A percentile compares a stretch with the other conserved stretches of the same genome.
phyloP scores from a whole-genome alignment of 2,797 vertebrate genomes.

The Liasis olivaceus region DNA sequence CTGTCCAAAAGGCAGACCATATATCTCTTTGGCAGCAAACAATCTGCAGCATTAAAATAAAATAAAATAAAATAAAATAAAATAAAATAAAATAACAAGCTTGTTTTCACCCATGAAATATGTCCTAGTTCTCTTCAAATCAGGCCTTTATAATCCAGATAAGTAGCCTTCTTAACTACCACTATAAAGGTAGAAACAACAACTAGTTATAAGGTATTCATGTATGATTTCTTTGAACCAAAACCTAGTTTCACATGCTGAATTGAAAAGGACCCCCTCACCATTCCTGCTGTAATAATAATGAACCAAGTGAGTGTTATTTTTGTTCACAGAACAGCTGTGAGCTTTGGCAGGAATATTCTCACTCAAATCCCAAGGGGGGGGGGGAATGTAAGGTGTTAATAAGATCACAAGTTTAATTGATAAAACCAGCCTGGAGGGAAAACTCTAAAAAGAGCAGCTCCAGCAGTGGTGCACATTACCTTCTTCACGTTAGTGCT shows the following conservation, averaged over 20 bases:
- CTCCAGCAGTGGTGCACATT: conserved; percentile 9
- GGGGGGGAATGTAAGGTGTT: conserved; percentile 54
- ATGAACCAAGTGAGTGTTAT: conserved; percentile 3
- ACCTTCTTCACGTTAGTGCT: conserved; percentile 34
- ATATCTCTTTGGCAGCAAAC: background rate
- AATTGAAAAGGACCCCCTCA: background rate
- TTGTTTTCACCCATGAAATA: background rate
- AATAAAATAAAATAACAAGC: background rate
- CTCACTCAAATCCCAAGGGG: conserved; percentile 44
- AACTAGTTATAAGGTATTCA: background rate
- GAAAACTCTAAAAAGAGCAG: conserved; percentile 3
- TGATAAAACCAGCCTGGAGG: conserved; percentile 63
- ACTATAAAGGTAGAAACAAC: background rate
- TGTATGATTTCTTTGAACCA: conserved; percentile 37
- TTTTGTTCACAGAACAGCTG: conserved; percentile 58
- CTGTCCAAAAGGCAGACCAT: background rate
- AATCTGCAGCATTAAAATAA: background rate
- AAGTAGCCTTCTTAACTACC: background rate
- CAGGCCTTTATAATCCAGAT: background rate
- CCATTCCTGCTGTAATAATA: conserved; percentile 31
- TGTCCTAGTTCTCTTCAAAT: background rate
- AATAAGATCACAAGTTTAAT: conserved; percentile 71
- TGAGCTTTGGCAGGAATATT: conserved; percentile 60
- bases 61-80: no score
- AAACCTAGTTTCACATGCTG: conserved; percentile 1